phyloP scores from a whole-genome alignment of 2,888 invertebrate species.

The Watsonalla binaria region DNA sequence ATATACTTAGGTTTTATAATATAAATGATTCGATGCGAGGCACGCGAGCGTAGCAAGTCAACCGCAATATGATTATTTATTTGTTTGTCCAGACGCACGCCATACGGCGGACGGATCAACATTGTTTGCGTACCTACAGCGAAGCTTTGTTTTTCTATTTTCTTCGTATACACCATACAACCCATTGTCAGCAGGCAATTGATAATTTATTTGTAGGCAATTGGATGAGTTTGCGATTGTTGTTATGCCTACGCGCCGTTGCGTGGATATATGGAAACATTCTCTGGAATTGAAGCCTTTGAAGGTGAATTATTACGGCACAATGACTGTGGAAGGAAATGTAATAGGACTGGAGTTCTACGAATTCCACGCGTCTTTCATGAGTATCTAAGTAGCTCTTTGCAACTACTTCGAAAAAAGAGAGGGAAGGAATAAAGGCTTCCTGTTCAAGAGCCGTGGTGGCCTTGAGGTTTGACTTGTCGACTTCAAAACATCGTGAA shows the following conservation, averaged over 20 bases:
- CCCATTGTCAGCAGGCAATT: conserved; percentile 18
- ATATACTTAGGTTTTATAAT: too few relatives aligned
- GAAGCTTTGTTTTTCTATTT: conserved; percentile 36
- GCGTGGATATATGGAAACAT: neutral
- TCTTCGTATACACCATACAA: conserved; percentile 24
- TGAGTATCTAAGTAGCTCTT: too few relatives aligned
- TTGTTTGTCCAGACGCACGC: conserved; percentile 63
- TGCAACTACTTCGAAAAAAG: too few relatives aligned
- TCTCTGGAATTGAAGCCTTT: neutral
- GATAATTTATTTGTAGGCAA: conserved; percentile 38
- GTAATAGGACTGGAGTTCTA: too few relatives aligned
- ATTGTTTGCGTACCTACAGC: conserved; percentile 62
- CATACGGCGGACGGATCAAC: conserved; percentile 62
- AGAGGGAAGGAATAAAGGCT: too few relatives aligned
- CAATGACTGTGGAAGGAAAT: too few relatives aligned
- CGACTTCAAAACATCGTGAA: too few relatives aligned
- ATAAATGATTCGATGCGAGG: too few relatives aligned
- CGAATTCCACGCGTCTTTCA: too few relatives aligned
- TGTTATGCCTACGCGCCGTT: neutral
- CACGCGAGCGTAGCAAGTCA: conserved; percentile 12
- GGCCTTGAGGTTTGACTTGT: too few relatives aligned
- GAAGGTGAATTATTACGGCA: too few relatives aligned
- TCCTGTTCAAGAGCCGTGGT: too few relatives aligned
- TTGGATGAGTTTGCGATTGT: conserved; percentile 18
- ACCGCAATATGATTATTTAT: conserved; percentile 46